phyloP scores from a whole-genome alignment of 92 coral and sea anemone genomes.

The Anthopleura xanthogrammica region DNA sequence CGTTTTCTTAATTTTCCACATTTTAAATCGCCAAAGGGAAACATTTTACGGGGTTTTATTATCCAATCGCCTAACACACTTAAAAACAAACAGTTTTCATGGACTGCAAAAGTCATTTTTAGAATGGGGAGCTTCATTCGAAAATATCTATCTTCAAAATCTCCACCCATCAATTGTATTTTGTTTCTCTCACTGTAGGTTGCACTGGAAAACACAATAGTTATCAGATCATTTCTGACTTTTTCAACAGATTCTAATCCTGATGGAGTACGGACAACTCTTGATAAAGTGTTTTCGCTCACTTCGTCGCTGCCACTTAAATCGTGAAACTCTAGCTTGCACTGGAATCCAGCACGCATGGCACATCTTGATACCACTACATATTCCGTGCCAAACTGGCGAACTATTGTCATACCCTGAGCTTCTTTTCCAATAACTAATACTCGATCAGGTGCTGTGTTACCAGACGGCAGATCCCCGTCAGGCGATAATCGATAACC shows the following conservation, averaged over 20 bases:
- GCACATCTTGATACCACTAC: constrained; percentile 89
- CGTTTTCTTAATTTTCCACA: too few relatives aligned
- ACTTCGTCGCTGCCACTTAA: too few relatives aligned
- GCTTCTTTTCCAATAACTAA: constrained; percentile 72
- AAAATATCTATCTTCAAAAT: constrained; percentile 95
- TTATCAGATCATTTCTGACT: too few relatives aligned
- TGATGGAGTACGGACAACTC: constrained; percentile 92
- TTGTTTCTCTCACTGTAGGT: constrained; percentile 81
- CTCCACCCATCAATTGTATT: constrained; percentile 81
- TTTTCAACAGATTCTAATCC: constrained; percentile 97
- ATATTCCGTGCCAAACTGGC: constrained; percentile 78
- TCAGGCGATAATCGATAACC: constrained; percentile 69
- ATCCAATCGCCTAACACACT: constrained; percentile 65
- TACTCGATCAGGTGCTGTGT: too few relatives aligned
- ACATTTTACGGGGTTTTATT: constrained; percentile 61
- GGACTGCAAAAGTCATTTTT: constrained; percentile 74
- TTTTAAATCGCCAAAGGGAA: too few relatives aligned
- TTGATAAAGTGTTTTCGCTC: constrained; percentile 74
- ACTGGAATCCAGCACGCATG: constrained; percentile 78
- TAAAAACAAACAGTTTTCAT: constrained; percentile 79
- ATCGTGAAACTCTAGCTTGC: constrained; percentile 92
- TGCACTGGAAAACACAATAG: constrained; percentile 97
- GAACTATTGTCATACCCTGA: constrained; percentile 83
- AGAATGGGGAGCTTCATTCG: constrained; percentile 77
- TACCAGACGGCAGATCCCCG: too few relatives aligned